Evolutionary conservation across 2,113 vertebrate genomes (phyloP), one percentile per base, ranked within the genome.

Genomic region (Penelope pileata): DNA sequence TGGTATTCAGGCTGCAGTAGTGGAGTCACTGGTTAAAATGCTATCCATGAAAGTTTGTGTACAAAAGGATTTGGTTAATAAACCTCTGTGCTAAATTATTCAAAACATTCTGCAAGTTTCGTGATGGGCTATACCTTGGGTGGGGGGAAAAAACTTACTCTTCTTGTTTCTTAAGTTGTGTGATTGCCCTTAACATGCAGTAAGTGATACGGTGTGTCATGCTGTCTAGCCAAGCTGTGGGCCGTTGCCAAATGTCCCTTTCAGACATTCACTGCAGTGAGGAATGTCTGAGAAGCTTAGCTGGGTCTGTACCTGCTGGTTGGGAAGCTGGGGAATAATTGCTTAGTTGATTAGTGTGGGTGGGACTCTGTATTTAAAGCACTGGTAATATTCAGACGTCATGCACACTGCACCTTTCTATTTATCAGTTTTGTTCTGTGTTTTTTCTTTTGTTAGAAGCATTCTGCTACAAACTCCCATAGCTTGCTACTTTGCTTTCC

Each of bases 301-400:
- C 38, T 76, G 32, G 1, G 2, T 80, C 34, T 87, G 26, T 54
- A 54, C 36, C 26, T 40, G 34, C 13, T 81, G 21, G 29, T 53
- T 94, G 82, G 34, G 29, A 90, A 91, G 40, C 16, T n/a, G n/a
- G n/a, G n/a, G n/a, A n/a, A n/a, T n/a, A 56, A 80, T 18, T 12
- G 10, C 80, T 72, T 75, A 29, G 21, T 68, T 89, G 50, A 24
- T 30, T 34, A 15, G 5, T 38, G 6, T 66, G 14, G 9, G 34
- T 47, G 29, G 87, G 56, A 19, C 53, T 70, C 69, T 70, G 14
- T 45, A 10, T 73, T 72, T 76, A 54, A 68, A 48, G 19, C 7
- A 17, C 4, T 36, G 24, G 7, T 42, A 42, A 90, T 76, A 54
- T 59, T 8, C 5, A 75, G 29, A 50, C 15, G 23, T 56, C 24